Percentiles rank a stretch among this genome's conserved stretches.
These are phyloP conservation scores for Metopia argyrocephala DNA, from an alignment of 2,888 invertebrate species.

Conservation along the genomic window DNA sequence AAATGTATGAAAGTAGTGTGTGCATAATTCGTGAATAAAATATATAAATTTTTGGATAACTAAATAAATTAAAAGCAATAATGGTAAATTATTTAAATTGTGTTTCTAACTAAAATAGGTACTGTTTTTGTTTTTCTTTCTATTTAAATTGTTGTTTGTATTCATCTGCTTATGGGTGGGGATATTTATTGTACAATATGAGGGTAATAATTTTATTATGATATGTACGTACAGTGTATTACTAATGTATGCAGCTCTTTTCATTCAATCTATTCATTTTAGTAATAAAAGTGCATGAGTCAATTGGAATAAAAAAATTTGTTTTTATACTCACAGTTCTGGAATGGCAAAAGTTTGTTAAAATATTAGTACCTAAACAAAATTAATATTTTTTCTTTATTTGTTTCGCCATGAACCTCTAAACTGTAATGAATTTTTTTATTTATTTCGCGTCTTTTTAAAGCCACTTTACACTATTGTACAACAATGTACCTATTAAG, in stretches of 20 bases:
- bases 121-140: not conserved
- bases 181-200: constrained; percentile 28
- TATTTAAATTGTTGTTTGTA: not conserved
- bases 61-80: constrained; percentile 8
- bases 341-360: no score
- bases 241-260: no score
- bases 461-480: no score
- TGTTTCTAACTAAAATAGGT: not conserved
- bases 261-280: constrained; percentile 16
- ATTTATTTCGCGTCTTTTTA: no score
- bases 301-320: no score
- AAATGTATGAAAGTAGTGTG: not conserved
- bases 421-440: no score
- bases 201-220: constrained; percentile 17
- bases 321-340: no score
- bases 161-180: constrained; percentile 42
- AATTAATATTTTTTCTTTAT: no score
- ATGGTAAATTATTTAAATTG: constrained; percentile 42
- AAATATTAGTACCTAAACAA: no score
- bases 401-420: no score
- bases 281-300: not conserved
- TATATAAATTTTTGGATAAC: constrained; percentile 4
- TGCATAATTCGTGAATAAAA: not conserved
- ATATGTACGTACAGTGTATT: no score
- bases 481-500: no score